Evolutionary conservation across 1,140 invertebrate genomes (phyloP).

Genomic region (Triops longicaudatus): DNA sequence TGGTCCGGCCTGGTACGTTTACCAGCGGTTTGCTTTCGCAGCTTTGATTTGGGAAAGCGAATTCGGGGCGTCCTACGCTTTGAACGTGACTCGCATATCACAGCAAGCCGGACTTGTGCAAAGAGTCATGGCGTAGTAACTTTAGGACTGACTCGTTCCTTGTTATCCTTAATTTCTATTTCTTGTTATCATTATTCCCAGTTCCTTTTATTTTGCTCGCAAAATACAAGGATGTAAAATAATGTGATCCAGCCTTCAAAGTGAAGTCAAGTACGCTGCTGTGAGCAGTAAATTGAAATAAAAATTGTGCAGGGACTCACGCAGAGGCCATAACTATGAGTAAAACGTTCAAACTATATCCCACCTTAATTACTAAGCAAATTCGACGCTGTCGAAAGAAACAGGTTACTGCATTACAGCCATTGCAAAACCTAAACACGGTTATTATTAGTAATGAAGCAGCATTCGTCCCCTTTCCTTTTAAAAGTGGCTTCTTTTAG

Average conservation of each 20-base stretch:
- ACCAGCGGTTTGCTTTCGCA: no score
- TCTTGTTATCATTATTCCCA: neutral
- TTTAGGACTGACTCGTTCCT: neutral
- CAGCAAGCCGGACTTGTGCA: neutral
- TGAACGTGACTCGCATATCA: neutral
- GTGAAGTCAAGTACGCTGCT: neutral
- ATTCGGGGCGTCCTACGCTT: neutral
- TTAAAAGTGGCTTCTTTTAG: neutral
- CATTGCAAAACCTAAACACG: neutral
- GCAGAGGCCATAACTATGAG: neutral
- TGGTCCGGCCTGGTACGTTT: no score
- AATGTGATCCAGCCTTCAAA: neutral
- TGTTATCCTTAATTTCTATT: neutral
- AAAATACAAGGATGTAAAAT: neutral
- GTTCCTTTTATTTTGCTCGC: neutral
- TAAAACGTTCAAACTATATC: neutral
- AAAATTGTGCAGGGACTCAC: neutral
- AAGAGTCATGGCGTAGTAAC: neutral
- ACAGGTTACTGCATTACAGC: conserved; percentile 12
- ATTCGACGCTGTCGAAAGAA: conserved; percentile 8
- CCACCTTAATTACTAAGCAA: conserved; percentile 11
- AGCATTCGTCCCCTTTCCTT: neutral
- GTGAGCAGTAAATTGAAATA: neutral
- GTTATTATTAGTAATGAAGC: conserved; percentile 15
- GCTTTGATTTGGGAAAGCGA: neutral